Percentiles rank a stretch among this genome's conserved stretches.
Evolutionary conservation across 2,113 vertebrate genomes (phyloP).

Genomic region (Rhodinocichla rosea): DNA sequence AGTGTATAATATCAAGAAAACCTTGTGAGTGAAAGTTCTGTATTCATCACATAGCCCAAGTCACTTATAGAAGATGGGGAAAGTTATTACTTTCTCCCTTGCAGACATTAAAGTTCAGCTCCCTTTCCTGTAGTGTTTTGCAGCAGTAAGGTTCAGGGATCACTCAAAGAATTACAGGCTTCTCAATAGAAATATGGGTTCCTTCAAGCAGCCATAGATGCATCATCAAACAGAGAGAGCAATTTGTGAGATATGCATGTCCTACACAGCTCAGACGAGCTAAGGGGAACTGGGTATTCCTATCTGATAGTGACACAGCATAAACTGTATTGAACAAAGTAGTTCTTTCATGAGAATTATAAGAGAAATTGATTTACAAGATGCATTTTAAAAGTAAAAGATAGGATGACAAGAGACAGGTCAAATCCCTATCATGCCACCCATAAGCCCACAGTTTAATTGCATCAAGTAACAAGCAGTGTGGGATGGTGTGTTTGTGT

Average conservation of each 20-base stretch:
- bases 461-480: not conserved
- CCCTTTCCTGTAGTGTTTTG: constrained; percentile 60
- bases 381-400: constrained; percentile 34
- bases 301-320: not conserved
- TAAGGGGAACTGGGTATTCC: not conserved
- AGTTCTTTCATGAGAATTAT: not conserved
- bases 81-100: constrained; percentile 79
- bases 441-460: not conserved
- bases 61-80: constrained; percentile 66
- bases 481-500: not conserved
- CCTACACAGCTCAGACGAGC: not conserved
- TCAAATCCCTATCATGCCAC: not conserved
- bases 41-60: constrained; percentile 67
- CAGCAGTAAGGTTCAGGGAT: constrained; percentile 73
- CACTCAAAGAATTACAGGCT: constrained; percentile 64
- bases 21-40: constrained; percentile 72
- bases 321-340: constrained; percentile 15
- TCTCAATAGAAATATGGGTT: constrained; percentile 65
- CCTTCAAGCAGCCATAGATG: constrained; percentile 42
- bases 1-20: constrained; percentile 77
- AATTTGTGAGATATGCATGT: constrained; percentile 5
- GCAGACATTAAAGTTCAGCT: constrained; percentile 75
- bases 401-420: not conserved
- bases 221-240: not conserved
- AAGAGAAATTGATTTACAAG: constrained; percentile 44